These are phyloP conservation scores for Troides helena DNA, from an alignment of 2,888 invertebrate genomes.

Conservation along the genomic window DNA sequence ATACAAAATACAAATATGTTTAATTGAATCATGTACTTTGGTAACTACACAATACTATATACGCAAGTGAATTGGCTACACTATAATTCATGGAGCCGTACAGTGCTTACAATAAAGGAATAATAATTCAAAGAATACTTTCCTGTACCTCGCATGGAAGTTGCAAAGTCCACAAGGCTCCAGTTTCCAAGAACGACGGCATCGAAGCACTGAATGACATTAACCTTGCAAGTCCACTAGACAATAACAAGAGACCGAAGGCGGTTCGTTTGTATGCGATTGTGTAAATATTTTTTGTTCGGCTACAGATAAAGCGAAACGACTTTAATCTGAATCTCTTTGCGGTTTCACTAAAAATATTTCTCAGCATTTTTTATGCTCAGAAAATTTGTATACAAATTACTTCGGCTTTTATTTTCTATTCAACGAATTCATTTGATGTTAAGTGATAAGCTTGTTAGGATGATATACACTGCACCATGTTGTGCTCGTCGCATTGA, in stretches of 20 bases:
- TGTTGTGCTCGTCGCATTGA: too few species aligned
- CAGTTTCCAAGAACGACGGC: slow-evolving; percentile 35
- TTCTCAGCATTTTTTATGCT: too few species aligned
- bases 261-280: slow-evolving; percentile 24
- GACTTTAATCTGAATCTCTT: too few species aligned
- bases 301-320: neutral
- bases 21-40: too few species aligned
- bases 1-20: too few species aligned
- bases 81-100: neutral
- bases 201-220: slow-evolving; percentile 35
- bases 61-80: neutral
- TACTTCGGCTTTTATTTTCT: too few species aligned
- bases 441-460: too few species aligned
- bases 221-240: slow-evolving; percentile 37
- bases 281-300: slow-evolving; percentile 14
- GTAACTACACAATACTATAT: neutral
- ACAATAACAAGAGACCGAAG: slow-evolving; percentile 14
- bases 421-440: too few species aligned
- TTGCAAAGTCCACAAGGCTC: slow-evolving; percentile 15
- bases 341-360: too few species aligned
- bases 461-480: too few species aligned
- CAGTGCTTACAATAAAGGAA: neutral
- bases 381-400: too few species aligned
- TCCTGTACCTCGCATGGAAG: slow-evolving; percentile 8
- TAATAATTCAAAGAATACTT: slow-evolving; percentile 4